Evolutionary conservation across 2,888 invertebrate genomes (phyloP).

Genomic region (Agrotis ipsilon): DNA sequence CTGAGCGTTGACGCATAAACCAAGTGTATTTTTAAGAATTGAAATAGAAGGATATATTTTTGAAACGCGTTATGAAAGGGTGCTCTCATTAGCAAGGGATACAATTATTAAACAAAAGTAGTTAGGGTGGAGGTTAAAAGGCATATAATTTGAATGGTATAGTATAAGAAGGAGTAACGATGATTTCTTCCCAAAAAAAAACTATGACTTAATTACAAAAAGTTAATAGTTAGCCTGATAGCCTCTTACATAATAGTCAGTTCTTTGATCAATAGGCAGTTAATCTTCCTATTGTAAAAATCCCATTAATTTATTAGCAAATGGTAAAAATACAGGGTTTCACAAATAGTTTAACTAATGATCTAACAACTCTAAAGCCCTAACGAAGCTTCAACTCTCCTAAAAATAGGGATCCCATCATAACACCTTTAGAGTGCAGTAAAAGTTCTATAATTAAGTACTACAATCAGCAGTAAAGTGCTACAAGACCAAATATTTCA

Average conservation of each 20-base stretch:
- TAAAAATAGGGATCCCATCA: neutral
- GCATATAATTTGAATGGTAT: neutral
- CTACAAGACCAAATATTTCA: constrained; percentile 52
- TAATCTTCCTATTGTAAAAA: too few species aligned
- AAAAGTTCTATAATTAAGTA: constrained; percentile 40
- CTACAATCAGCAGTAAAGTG: constrained; percentile 47
- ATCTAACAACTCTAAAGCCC: neutral
- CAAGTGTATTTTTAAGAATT: neutral
- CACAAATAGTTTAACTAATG: too few species aligned
- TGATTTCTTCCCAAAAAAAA: too few species aligned
- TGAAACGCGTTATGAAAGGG: neutral
- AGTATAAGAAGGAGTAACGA: too few species aligned
- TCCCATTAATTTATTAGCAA: too few species aligned
- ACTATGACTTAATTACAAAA: too few species aligned
- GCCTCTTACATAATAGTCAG: too few species aligned
- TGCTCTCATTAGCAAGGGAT: neutral
- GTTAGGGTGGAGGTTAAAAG: too few species aligned
- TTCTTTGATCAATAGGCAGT: too few species aligned
- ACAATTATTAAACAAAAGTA: too few species aligned
- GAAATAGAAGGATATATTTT: neutral
- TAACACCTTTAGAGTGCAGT: constrained; percentile 22
- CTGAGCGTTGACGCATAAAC: neutral
- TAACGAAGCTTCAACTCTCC: neutral
- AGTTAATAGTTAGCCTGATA: too few species aligned
- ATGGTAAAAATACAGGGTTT: too few species aligned